These are phyloP conservation scores for Xenops minutus DNA, from an alignment of 2,797 vertebrate genomes.

Conservation along the genomic window DNA sequence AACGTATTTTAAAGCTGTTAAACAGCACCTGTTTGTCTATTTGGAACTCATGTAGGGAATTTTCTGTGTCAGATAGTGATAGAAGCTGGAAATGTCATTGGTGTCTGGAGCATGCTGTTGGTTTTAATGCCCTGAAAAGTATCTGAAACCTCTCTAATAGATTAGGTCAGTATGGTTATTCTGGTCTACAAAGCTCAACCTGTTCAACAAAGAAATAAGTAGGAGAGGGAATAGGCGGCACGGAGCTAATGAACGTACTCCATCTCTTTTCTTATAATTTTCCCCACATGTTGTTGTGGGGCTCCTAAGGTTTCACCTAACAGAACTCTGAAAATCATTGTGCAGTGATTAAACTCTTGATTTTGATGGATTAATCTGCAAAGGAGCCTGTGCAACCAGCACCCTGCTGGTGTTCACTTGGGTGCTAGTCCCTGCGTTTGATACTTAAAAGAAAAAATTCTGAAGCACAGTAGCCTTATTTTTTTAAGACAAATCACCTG, in stretches of 20 bases:
- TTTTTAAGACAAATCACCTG: not conserved
- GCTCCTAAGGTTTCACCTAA: not conserved
- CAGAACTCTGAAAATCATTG: not conserved
- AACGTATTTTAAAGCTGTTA: not conserved
- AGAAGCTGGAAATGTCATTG: not conserved
- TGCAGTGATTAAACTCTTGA: not conserved
- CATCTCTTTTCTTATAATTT: not conserved
- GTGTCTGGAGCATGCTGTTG: not conserved
- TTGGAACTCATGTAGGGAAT: not conserved
- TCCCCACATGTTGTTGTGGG: not conserved
- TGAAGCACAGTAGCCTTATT: not conserved
- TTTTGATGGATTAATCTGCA: not conserved
- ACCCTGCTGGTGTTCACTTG: not conserved
- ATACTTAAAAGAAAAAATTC: not conserved
- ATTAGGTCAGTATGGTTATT: not conserved
- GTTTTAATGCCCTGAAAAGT: not conserved
- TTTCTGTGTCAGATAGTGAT: not conserved
- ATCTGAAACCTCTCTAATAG: not conserved
- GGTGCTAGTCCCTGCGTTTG: not conserved
- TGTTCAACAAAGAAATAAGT: not conserved
- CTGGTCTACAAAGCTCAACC: not conserved
- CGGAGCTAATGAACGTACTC: not conserved
- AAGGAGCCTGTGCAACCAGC: not conserved
- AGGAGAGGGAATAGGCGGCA: not conserved
- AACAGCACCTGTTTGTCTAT: not conserved